Conservation (phyloP, 2,888 invertebrate species). For the Coelinius sp. region DNA sequence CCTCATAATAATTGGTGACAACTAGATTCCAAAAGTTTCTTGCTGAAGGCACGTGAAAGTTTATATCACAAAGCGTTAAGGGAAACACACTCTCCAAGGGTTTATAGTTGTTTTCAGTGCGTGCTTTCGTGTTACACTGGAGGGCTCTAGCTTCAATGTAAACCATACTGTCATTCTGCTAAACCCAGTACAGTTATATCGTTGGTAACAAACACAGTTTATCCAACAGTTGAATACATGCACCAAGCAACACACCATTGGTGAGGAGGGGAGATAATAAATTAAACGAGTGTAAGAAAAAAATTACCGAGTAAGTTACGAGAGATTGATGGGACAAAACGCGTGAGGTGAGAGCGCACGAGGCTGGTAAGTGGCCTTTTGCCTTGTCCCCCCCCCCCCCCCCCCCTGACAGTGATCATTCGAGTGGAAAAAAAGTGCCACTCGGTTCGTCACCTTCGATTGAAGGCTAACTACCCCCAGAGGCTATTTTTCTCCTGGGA, state of each 20-base stretch:
- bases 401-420: slow-evolving; percentile 58
- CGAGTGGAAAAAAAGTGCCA: slow-evolving; percentile 61
- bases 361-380: slow-evolving; percentile 59
- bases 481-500: slow-evolving; percentile 42
- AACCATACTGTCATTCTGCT: slow-evolving; percentile 4
- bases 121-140: slow-evolving; percentile 30
- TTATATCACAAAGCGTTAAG: slow-evolving; percentile 38
- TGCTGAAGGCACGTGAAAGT: slow-evolving; percentile 22
- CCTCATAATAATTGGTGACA: slow-evolving; percentile 47
- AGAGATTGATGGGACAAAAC: slow-evolving; percentile 64
- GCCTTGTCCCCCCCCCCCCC: no score
- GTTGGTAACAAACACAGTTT: slow-evolving; percentile 19
- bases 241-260: neutral
- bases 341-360: slow-evolving; percentile 60
- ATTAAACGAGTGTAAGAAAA: slow-evolving; percentile 59
- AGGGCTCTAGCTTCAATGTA: slow-evolving; percentile 28
- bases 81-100: slow-evolving; percentile 28
- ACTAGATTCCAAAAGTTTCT: slow-evolving; percentile 35
- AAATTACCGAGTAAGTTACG: slow-evolving; percentile 60
- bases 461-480: slow-evolving; percentile 46
- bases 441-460: slow-evolving; percentile 50
- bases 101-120: slow-evolving; percentile 4
- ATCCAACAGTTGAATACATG: slow-evolving; percentile 31
- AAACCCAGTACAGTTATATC: neutral
- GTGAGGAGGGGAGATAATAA: slow-evolving; percentile 52